Evolutionary conservation across 2,797 vertebrate genomes (phyloP).

Genomic region (Neosalanx taihuensis): DNA sequence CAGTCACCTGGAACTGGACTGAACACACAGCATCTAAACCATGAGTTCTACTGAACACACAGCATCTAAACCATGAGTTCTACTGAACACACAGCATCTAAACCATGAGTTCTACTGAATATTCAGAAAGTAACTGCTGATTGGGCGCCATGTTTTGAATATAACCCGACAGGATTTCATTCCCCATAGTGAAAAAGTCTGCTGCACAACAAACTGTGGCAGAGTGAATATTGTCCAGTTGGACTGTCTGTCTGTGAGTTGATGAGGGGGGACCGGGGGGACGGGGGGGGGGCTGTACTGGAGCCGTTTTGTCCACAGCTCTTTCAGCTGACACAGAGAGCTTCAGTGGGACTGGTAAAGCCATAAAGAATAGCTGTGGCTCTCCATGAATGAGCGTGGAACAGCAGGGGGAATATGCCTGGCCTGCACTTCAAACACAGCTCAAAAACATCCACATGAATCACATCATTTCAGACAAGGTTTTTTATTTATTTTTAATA

Average conservation of each 20-base stretch:
- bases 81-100: no score
- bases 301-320: not conserved
- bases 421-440: conserved; percentile 9
- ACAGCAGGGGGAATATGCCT: conserved; percentile 3
- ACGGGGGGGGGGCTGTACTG: not conserved
- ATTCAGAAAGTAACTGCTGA: no score
- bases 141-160: no score
- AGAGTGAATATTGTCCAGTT: no score
- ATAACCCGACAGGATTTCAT: no score
- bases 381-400: conserved; percentile 8
- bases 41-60: no score
- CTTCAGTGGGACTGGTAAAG: conserved; percentile 12
- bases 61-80: no score
- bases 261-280: not conserved
- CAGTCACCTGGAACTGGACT: no score
- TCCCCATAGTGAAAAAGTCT: no score
- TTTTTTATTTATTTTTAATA: not conserved
- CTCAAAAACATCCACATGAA: not conserved
- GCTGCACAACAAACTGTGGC: no score
- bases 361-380: conserved; percentile 20
- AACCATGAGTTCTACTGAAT: no score
- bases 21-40: no score
- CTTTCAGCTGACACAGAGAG: conserved; percentile 4
- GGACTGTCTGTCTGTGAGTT: not conserved
- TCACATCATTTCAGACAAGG: not conserved